Percentiles rank a stretch among this genome's conserved stretches.
Evolutionary conservation across 1,140 invertebrate species (phyloP).

Genomic region (Armadillidium nasatum): DNA sequence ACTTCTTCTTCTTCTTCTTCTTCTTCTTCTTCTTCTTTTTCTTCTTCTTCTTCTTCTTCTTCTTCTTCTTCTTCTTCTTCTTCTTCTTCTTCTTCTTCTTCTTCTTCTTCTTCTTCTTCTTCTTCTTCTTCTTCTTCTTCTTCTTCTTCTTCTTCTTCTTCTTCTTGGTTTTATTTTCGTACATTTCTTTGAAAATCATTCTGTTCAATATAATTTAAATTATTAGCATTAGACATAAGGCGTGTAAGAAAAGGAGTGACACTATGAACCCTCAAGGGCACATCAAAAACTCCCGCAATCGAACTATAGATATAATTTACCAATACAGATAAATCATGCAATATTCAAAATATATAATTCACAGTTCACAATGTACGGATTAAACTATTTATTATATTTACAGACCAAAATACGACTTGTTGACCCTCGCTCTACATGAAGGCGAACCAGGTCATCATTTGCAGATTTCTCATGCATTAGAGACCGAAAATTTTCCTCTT

Average conservation of each 20-base stretch:
- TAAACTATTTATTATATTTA: conserved; percentile 19
- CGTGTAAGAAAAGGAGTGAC: no score
- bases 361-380: no score
- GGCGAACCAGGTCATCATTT: conserved; percentile 52
- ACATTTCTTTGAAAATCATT: no score
- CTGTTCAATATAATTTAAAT: no score
- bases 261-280: no score
- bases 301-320: no score
- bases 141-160: background rate
- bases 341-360: no score
- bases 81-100: background rate
- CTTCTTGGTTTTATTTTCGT: no score
- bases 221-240: no score
- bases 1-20: background rate
- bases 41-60: background rate
- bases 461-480: conserved; percentile 47
- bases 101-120: conserved; percentile 3
- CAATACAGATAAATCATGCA: no score
- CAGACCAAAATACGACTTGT: conserved; percentile 49
- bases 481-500: conserved; percentile 42
- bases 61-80: background rate
- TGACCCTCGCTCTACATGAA: conserved; percentile 51
- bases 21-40: background rate
- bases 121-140: conserved; percentile 5
- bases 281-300: no score